phyloP scores from a whole-genome alignment of 1,140 invertebrate species.

The Sitophilus oryzae region DNA sequence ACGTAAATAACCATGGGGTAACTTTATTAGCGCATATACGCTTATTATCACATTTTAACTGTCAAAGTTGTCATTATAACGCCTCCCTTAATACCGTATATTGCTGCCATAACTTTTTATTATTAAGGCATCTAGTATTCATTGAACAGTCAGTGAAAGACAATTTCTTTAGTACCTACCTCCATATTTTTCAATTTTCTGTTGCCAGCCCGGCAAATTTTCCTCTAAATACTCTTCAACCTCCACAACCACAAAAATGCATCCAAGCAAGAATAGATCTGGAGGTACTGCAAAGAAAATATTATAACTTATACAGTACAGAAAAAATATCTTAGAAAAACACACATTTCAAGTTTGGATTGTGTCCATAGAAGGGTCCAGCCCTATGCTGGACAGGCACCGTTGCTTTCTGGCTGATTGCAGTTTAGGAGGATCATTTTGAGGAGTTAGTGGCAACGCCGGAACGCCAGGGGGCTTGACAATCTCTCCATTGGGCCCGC shows the following conservation, averaged over 20 bases:
- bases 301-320: not conserved
- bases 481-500: slow-evolving; percentile 33
- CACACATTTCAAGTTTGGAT: slow-evolving; percentile 72
- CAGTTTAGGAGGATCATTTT: slow-evolving; percentile 45
- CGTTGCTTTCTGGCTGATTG: slow-evolving; percentile 47
- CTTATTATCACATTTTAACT: too few relatives aligned
- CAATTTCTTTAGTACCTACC: too few relatives aligned
- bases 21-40: too few relatives aligned
- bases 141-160: too few relatives aligned
- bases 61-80: too few relatives aligned
- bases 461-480: slow-evolving; percentile 38
- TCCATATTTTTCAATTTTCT: slow-evolving; percentile 78
- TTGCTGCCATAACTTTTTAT: too few relatives aligned
- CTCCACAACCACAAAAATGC: slow-evolving; percentile 70
- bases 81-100: too few relatives aligned
- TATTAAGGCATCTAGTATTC: too few relatives aligned
- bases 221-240: slow-evolving; percentile 55
- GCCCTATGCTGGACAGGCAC: slow-evolving; percentile 41
- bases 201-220: slow-evolving; percentile 64
- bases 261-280: slow-evolving; percentile 84
- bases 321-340: slow-evolving; percentile 23
- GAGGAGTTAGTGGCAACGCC: slow-evolving; percentile 20
- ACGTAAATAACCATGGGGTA: too few relatives aligned
- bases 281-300: slow-evolving; percentile 63
- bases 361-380: slow-evolving; percentile 77